Evolutionary conservation across 2,797 vertebrate genomes (phyloP).

Genomic region (Prunella strophiata): DNA sequence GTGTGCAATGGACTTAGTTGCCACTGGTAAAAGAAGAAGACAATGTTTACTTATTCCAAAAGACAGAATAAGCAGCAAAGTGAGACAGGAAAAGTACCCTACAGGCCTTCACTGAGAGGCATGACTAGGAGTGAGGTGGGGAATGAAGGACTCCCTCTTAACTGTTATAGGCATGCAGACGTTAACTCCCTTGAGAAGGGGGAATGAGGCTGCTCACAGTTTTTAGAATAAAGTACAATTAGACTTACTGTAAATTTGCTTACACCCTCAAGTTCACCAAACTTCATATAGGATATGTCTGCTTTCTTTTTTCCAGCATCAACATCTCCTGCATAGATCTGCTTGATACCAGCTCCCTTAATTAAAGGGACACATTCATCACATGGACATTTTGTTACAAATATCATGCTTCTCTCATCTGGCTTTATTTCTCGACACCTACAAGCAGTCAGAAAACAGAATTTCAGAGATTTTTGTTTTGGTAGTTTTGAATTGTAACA

Average conservation of each 20-base stretch:
- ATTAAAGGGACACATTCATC: constrained; percentile 96
- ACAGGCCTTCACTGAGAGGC: not conserved
- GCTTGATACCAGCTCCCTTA: constrained; percentile 89
- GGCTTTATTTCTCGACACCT: constrained; percentile 88
- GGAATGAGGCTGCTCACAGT: not conserved
- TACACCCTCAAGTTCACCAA: constrained; percentile 82
- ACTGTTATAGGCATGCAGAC: not conserved
- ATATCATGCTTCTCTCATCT: constrained; percentile 89
- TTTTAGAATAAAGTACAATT: not conserved
- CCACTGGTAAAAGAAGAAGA: constrained; percentile 82
- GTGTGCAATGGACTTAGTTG: constrained; percentile 74
- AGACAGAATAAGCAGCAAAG: not conserved
- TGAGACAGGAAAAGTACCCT: not conserved
- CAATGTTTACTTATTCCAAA: not conserved
- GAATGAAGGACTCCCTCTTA: not conserved
- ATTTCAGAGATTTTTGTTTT: not conserved
- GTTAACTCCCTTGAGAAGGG: not conserved
- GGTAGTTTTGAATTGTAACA: not conserved
- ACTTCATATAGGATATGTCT: constrained; percentile 94
- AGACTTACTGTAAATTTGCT: constrained; percentile 88
- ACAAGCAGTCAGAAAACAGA: constrained; percentile 38
- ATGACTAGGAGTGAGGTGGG: not conserved
- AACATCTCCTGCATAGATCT: constrained; percentile 91
- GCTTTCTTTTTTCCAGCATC: constrained; percentile 91
- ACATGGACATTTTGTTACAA: constrained; percentile 95